Evolutionary conservation across 2,888 invertebrate genomes (phyloP), one percentile per base, ranked within the genome.

Genomic region (Artemia sinica): DNA sequence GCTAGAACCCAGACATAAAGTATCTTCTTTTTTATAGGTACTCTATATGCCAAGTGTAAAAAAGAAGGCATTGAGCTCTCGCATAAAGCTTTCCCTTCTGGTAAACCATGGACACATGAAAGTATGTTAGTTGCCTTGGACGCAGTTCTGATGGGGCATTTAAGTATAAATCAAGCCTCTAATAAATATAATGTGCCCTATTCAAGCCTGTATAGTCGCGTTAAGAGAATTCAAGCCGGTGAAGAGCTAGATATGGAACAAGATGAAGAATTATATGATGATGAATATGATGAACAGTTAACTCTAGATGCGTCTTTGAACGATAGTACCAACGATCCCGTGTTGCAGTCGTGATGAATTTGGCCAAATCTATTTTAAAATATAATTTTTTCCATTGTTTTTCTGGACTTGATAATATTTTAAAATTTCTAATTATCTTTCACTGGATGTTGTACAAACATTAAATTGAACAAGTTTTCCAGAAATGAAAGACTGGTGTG

Each of bases 141-240:
- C 77, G 89, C 91, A 72, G 91, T 91, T 73, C 86, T 91, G 75
- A 82, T 89, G 73, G 91, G 91, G 49, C 90, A 91, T 77, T 91
- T 91, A 91, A 90, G 90, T 72, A 91, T 91, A 75, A 91, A 91
- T 79, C 91, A 91, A 79, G 91, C 91, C 68, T 91, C 91, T 68
- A 91, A 91, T 74, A 91, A 91, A 77, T 91, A 86, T 79, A 91
- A 91, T 79, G 80, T 91, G 75, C 91, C 91, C 58, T 91, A 91
- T 77, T 91, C 91, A 13, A 91, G 91, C 7, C 80, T 91, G 49
- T 91, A 91, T 76, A 91, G 91, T 0, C 83, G 91, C 70, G 91
- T 91, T 77, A 91, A 91, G 78, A 82, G 91, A 68, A 89, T 88
- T 76, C 90, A 90, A 78, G 89, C 87, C 76, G 88, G 88, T 71